Conservation (phyloP, 2,888 invertebrate genomes). For the Boloria selene region DNA sequence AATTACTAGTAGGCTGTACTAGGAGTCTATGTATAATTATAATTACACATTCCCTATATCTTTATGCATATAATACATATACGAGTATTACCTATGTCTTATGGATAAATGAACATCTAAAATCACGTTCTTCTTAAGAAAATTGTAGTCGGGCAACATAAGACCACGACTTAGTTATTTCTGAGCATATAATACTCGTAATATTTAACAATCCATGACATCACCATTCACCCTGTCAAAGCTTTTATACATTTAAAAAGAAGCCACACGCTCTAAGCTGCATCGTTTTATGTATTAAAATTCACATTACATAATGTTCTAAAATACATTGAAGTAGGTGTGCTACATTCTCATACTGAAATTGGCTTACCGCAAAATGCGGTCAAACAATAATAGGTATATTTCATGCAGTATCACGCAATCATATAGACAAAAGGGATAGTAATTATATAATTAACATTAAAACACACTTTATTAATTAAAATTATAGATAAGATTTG, state of each 20-base stretch:
- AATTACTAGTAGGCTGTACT: no score
- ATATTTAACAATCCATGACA: conserved; percentile 43
- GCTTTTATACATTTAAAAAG: conserved; percentile 37
- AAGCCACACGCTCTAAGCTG: conserved; percentile 31
- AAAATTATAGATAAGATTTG: no score
- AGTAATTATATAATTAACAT: neutral
- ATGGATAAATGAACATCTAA: conserved; percentile 14
- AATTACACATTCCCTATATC: no score
- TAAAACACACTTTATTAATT: no score
- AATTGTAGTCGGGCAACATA: conserved; percentile 36
- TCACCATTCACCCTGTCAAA: conserved; percentile 44
- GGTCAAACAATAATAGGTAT: conserved; percentile 28
- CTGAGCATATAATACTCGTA: conserved; percentile 36
- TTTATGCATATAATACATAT: no score
- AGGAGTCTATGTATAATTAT: no score
- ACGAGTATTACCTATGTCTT: neutral
- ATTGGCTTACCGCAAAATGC: conserved; percentile 33
- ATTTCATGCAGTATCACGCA: conserved; percentile 19
- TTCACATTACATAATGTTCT: conserved; percentile 10
- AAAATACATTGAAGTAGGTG: conserved; percentile 18
- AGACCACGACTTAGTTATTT: conserved; percentile 39
- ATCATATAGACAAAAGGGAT: neutral
- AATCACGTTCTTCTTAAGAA: conserved; percentile 41
- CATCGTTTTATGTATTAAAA: conserved; percentile 12
- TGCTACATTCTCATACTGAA: conserved; percentile 13